Evolutionary conservation across 1,140 invertebrate genomes (phyloP).

Genomic region (Drosophila santomea): DNA sequence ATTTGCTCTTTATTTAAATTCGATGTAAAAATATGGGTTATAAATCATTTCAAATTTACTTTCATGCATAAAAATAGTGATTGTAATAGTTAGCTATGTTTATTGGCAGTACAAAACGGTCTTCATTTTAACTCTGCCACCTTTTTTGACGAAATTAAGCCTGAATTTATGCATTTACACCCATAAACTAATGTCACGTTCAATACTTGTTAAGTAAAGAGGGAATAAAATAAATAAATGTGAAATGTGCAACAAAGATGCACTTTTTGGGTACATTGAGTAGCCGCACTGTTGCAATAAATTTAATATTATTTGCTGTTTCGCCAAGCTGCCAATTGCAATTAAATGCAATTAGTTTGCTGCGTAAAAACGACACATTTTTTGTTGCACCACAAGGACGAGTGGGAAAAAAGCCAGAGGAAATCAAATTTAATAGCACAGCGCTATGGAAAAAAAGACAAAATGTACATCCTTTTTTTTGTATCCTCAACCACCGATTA

Average conservation of each 20-base stretch:
- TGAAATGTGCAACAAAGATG: conserved; percentile 34
- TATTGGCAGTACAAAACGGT: no score
- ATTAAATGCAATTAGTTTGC: conserved; percentile 39
- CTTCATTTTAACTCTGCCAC: no score
- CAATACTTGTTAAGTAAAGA: conserved; percentile 1
- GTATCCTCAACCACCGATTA: conserved; percentile 1
- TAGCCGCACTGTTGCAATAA: conserved; percentile 24
- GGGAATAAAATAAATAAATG: not conserved
- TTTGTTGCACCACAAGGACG: not conserved
- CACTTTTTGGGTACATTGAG: conserved; percentile 20
- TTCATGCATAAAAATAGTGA: no score
- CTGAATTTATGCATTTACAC: not conserved
- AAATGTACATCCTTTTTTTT: conserved; percentile 17
- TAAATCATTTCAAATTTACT: not conserved
- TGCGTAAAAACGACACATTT: conserved; percentile 15
- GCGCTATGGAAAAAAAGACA: conserved; percentile 7
- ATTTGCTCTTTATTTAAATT: not conserved
- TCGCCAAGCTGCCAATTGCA: conserved; percentile 35
- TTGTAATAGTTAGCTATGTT: no score
- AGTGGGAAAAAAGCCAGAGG: not conserved
- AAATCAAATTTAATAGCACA: conserved; percentile 39
- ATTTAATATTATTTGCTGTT: conserved; percentile 42
- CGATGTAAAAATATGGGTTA: not conserved
- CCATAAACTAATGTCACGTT: conserved; percentile 12
- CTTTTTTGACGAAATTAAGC: no score